Evolutionary conservation across 2,888 invertebrate genomes (phyloP), one percentile per base, ranked within the genome.

Genomic region (Heliconius cydno): DNA sequence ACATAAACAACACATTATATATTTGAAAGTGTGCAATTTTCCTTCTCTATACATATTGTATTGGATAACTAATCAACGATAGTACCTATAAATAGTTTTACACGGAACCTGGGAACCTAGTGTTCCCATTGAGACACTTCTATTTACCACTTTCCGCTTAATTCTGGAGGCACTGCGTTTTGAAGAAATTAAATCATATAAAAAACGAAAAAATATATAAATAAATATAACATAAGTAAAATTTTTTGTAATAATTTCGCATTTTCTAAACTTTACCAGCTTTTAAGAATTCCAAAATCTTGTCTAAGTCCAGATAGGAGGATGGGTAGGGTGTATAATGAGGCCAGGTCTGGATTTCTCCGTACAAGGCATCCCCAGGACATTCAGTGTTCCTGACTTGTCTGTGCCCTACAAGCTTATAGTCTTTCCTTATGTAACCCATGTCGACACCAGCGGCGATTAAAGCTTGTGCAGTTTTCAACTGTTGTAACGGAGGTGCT

Each of bases 301-400:
- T 34, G 2, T 84, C 63, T 13, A 92, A 83, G 65, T 92, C 92
- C 4, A 81, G 77, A 5, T 80, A 70, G 0, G 88, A 88, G 0
- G 86, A 83, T 0, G 92, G 91, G 73, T 90, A 90, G 3, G 87
- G 80, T n/a, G 91, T 87, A 82, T 92, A 95, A 84, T 96, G 95
- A 0, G 95, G 91, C 97, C 97, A 97, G 0, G 90, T 93, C 76
- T 94, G 90, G 46, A 97, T 96, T 86, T 96, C 96, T 1, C 95
- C 86, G 84, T 94, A 96, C 4, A 97, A 89, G 0, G 94, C 89
- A 7, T 95, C 93, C 0, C 97, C 97, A 0, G 97, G 97, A 84
- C 97, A 97, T 79, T 96, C 96, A 0, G 97, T 97, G 0, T 84
- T 84, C 28, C 90, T 84, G 3, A 92, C 90, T 85, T 93, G 92